Evolutionary conservation across 2,797 vertebrate species (phyloP).

Genomic region (Taenioides sp.): DNA sequence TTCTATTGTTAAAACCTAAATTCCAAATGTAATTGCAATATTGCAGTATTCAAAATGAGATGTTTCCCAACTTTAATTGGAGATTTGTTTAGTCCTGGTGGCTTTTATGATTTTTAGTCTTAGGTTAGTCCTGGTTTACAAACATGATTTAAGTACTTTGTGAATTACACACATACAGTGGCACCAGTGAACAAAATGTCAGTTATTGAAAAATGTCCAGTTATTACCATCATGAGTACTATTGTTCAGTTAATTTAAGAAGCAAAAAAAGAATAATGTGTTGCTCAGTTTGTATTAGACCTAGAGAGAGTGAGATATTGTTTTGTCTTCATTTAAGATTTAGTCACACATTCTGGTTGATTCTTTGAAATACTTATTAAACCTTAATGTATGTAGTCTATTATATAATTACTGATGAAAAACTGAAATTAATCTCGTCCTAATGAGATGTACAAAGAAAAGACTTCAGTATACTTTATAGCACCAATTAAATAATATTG

Average conservation of each 20-base stretch:
- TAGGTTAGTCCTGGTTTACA: neutral
- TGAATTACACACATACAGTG: neutral
- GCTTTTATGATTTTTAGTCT: neutral
- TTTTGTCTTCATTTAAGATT: neutral
- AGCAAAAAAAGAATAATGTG: neutral
- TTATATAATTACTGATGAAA: neutral
- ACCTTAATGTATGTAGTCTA: neutral
- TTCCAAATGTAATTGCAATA: too few species aligned
- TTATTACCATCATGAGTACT: neutral
- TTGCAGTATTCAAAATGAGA: too few species aligned
- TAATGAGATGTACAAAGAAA: constrained; percentile 10
- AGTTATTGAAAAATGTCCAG: neutral
- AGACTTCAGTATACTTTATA: neutral
- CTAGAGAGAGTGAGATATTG: neutral
- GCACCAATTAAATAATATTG: constrained; percentile 1
- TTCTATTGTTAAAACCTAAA: too few species aligned
- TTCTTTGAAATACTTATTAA: too few species aligned
- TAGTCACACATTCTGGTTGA: neutral
- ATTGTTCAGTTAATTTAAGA: neutral
- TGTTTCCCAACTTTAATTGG: neutral
- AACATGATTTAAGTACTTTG: neutral
- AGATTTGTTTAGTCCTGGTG: neutral
- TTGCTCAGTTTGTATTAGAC: neutral
- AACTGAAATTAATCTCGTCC: neutral
- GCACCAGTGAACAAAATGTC: too few species aligned